Conservation (phyloP, 2,113 vertebrate genomes). For the Pluvianellus socialis region DNA sequence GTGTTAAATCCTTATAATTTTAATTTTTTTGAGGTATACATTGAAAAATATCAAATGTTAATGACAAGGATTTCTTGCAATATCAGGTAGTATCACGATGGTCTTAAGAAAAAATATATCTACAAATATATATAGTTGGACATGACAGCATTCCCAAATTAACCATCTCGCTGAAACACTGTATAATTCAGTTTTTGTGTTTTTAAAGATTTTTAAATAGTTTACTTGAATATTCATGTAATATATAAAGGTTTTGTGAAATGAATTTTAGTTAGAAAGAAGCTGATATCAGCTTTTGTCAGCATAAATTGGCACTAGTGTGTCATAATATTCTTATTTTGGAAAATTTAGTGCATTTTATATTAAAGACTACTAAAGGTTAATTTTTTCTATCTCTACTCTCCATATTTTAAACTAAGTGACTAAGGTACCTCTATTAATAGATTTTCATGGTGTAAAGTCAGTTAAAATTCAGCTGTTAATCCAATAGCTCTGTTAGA, state of each 20-base stretch:
- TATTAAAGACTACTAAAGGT: constrained; percentile 72
- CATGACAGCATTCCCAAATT: constrained; percentile 52
- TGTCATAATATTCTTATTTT: constrained; percentile 69
- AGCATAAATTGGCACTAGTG: constrained; percentile 63
- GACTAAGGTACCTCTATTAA: constrained; percentile 63
- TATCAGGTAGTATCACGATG: constrained; percentile 46
- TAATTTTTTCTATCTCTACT: constrained; percentile 61
- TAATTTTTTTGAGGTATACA: background rate
- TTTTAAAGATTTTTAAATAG: constrained; percentile 62
- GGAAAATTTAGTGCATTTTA: constrained; percentile 67
- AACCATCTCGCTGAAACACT: constrained; percentile 59
- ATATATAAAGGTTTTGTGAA: constrained; percentile 72
- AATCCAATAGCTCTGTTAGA: constrained; percentile 66
- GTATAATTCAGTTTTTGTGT: constrained; percentile 56
- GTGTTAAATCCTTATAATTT: constrained; percentile 3
- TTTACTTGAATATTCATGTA: constrained; percentile 76
- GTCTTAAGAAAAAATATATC: constrained; percentile 53
- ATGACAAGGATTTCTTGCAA: constrained; percentile 24
- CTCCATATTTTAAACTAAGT: constrained; percentile 64
- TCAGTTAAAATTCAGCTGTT: constrained; percentile 63
- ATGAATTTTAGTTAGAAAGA: constrained; percentile 65
- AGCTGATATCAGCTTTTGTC: constrained; percentile 62
- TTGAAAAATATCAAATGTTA: constrained; percentile 32
- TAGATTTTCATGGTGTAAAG: constrained; percentile 63
- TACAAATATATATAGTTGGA: constrained; percentile 41